Percentiles rank a stretch among this genome's conserved stretches.
phyloP scores from a whole-genome alignment of 2,797 vertebrate species.

The Anas flavirostris region DNA sequence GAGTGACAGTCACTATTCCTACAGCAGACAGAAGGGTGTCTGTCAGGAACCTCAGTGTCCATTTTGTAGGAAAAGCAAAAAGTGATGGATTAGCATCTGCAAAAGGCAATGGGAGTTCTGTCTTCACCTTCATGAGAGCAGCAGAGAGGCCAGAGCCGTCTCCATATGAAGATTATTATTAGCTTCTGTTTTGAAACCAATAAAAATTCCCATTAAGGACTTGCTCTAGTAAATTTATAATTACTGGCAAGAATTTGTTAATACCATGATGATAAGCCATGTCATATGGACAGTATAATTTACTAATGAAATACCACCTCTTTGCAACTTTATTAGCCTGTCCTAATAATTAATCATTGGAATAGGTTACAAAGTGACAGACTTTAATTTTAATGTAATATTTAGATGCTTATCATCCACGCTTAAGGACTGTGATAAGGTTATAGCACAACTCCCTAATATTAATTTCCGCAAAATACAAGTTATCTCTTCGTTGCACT shows the following conservation, averaged over 20 bases:
- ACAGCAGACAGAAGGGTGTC: neutral
- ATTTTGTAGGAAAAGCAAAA: neutral
- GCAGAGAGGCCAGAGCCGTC: neutral
- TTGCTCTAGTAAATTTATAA: constrained; percentile 10
- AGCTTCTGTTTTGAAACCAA: neutral
- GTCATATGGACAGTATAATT: constrained; percentile 3
- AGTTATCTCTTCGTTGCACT: neutral
- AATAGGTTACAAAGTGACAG: constrained; percentile 24
- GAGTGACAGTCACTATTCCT: neutral
- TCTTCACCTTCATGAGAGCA: neutral
- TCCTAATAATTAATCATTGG: constrained; percentile 27
- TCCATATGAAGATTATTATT: neutral
- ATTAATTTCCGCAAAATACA: neutral
- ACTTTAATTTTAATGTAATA: neutral
- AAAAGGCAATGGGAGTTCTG: neutral
- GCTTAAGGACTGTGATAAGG: neutral
- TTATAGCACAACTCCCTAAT: neutral
- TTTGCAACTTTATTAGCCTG: constrained; percentile 38
- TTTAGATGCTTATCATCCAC: neutral
- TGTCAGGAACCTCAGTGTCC: neutral
- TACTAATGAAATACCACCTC: constrained; percentile 12
- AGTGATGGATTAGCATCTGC: neutral
- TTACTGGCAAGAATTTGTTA: neutral
- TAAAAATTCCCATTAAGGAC: neutral
- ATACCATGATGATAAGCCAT: neutral